A percentile compares a stretch with the other conserved stretches of the same genome.
Evolutionary conservation across 2,888 invertebrate species (phyloP).

Genomic region (Abscondita cerata): DNA sequence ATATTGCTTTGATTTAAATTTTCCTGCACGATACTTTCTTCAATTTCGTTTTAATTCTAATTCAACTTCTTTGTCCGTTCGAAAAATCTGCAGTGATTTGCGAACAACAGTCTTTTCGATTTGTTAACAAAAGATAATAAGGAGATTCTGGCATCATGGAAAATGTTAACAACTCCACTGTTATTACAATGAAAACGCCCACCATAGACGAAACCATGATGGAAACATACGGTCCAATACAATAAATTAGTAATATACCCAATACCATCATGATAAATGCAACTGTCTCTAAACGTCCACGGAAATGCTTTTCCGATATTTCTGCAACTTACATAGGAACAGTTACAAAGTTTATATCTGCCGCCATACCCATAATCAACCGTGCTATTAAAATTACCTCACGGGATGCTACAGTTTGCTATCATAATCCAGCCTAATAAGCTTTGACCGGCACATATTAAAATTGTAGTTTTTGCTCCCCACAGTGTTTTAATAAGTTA

Average conservation of each 20-base stretch:
- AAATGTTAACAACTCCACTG: conserved; percentile 21
- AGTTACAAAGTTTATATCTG: conserved; percentile 32
- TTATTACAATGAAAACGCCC: conserved; percentile 20
- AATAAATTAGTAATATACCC: conserved; percentile 27
- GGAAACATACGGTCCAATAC: conserved; percentile 31
- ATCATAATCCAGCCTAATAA: conserved; percentile 30
- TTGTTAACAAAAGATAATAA: not conserved
- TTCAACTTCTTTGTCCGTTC: not conserved
- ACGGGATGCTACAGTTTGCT: conserved; percentile 10
- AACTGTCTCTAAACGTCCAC: conserved; percentile 29
- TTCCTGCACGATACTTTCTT: not conserved
- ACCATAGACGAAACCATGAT: conserved; percentile 28
- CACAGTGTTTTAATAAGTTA: conserved; percentile 22
- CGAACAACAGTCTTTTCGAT: conserved; percentile 1
- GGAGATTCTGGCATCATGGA: conserved; percentile 32
- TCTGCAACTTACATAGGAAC: conserved; percentile 35
- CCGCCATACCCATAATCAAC: conserved; percentile 29
- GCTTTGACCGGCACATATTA: conserved; percentile 25
- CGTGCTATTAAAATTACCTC: conserved; percentile 21
- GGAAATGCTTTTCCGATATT: conserved; percentile 28
- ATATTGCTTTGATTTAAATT: conserved; percentile 15
- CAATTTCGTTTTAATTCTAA: conserved; percentile 6
- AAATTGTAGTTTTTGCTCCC: conserved; percentile 30
- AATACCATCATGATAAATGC: conserved; percentile 33
- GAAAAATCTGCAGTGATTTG: conserved; percentile 3